Conservation (phyloP, 2,888 invertebrate species). For the Tetrapedia diversipes region DNA sequence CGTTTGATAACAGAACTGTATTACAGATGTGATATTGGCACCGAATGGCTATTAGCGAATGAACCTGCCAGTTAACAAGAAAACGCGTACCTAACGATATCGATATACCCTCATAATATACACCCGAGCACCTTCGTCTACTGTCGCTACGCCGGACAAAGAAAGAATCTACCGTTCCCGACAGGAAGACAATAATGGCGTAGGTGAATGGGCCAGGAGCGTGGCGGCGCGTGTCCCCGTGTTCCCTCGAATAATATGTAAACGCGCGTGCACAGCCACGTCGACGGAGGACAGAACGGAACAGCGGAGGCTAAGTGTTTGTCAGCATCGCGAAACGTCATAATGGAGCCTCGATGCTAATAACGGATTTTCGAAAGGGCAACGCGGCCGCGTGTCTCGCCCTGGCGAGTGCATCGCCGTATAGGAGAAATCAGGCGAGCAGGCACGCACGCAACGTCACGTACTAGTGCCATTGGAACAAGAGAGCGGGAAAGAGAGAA, state of each 20-base stretch:
- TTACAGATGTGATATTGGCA: too few species aligned
- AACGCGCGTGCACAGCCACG: constrained; percentile 50
- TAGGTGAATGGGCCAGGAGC: constrained; percentile 74
- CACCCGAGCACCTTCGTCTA: background rate
- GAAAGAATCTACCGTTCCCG: background rate
- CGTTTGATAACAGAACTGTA: too few species aligned
- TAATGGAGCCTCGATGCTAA: constrained; percentile 74
- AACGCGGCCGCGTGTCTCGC: constrained; percentile 59
- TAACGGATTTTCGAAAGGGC: constrained; percentile 74
- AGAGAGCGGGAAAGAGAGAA: background rate
- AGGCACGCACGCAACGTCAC: constrained; percentile 16
- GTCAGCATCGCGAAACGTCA: constrained; percentile 73
- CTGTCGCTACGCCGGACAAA: background rate
- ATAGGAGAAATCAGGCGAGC: constrained; percentile 33
- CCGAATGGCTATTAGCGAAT: too few species aligned
- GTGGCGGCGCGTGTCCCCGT: constrained; percentile 81
- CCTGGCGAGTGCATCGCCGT: constrained; percentile 38
- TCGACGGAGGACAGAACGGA: constrained; percentile 13
- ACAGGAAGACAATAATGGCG: constrained; percentile 44
- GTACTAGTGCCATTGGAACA: background rate
- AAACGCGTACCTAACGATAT: background rate
- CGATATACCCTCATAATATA: background rate
- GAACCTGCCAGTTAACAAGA: constrained; percentile 13
- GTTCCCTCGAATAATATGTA: constrained; percentile 68
- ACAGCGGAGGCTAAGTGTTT: constrained; percentile 67